These are phyloP conservation scores for Drosophila yooni DNA, from an alignment of 2,888 invertebrate genomes.

Conservation along the genomic window DNA sequence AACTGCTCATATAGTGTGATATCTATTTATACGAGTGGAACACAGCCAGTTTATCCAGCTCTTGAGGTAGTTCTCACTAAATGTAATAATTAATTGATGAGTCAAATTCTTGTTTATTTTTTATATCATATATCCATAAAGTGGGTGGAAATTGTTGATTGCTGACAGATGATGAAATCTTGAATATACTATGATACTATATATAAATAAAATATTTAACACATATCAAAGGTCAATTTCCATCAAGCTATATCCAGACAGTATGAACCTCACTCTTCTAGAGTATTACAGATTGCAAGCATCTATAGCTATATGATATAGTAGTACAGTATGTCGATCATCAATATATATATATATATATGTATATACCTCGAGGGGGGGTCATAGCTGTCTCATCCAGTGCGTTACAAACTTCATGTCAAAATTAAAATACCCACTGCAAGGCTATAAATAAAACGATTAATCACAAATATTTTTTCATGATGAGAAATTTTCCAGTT, in stretches of 20 bases:
- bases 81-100: conserved; percentile 9
- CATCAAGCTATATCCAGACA: neutral
- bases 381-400: neutral
- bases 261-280: neutral
- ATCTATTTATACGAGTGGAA: conserved; percentile 19
- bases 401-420: neutral
- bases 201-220: neutral
- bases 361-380: neutral
- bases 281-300: neutral
- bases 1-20: conserved; percentile 3
- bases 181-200: neutral
- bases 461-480: neutral
- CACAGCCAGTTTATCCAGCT: conserved; percentile 42
- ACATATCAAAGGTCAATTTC: neutral
- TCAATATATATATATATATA: neutral
- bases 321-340: neutral
- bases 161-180: neutral
- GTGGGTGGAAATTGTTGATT: neutral
- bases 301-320: neutral
- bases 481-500: neutral
- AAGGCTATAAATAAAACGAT: neutral
- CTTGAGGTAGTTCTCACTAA: conserved; percentile 6
- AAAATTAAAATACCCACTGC: neutral
- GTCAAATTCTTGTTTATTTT: conserved; percentile 12
- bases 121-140: neutral